Percentiles rank a stretch among this genome's conserved stretches.
Evolutionary conservation across 2,888 invertebrate species (phyloP).

Genomic region (Masnerella sp.): DNA sequence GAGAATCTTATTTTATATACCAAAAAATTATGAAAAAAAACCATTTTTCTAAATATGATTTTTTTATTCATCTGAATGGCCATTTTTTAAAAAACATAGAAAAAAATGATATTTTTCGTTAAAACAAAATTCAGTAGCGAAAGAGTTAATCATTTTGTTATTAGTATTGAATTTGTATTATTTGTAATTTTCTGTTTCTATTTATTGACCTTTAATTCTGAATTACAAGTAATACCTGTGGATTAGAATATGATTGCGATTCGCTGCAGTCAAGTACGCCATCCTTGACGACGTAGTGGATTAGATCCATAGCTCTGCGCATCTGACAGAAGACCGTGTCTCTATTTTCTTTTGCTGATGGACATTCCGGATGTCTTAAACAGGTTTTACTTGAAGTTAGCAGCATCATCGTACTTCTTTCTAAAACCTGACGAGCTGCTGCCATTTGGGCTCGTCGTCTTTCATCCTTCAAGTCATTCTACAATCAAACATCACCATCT

Average conservation of each 20-base stretch:
- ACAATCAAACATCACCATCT: constrained; percentile 65
- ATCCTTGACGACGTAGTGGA: constrained; percentile 98
- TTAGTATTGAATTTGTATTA: too few relatives aligned
- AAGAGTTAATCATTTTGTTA: background rate
- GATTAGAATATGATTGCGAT: constrained; percentile 76
- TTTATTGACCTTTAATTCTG: too few relatives aligned
- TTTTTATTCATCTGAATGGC: too few relatives aligned
- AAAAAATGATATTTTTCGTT: too few relatives aligned
- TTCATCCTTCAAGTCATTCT: constrained; percentile 95
- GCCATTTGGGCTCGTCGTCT: constrained; percentile 96
- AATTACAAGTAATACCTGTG: too few relatives aligned
- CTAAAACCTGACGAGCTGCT: constrained; percentile 95
- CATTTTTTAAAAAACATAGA: too few relatives aligned
- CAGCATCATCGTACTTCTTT: constrained; percentile 97
- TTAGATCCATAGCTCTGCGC: constrained; percentile 97
- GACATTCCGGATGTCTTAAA: constrained; percentile 95
- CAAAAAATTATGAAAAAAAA: too few relatives aligned
- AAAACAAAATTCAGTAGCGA: too few relatives aligned
- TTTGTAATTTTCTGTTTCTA: too few relatives aligned
- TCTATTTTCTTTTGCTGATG: constrained; percentile 94
- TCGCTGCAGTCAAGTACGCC: constrained; percentile 86
- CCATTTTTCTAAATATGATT: too few relatives aligned
- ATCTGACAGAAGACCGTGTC: constrained; percentile 99
- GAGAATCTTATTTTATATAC: too few relatives aligned
- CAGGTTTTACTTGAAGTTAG: constrained; percentile 98